Base-by-base conservation (phyloP, 2,797 vertebrate species). In the Xenentodon cancila region DNA sequence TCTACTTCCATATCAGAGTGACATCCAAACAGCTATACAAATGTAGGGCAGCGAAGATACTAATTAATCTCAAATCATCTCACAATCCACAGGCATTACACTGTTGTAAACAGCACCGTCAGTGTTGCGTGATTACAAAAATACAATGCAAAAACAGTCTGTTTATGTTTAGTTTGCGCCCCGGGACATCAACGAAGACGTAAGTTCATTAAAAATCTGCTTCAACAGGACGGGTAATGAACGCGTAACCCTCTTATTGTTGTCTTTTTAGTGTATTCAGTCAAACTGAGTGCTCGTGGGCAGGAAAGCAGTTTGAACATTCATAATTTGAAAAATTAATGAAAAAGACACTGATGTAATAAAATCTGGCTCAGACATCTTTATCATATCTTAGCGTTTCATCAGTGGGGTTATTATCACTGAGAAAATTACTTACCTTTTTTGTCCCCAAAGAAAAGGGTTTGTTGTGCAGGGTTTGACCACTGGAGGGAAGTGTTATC, bases 401-500 rank as follows among this genome's bases (percentile, higher is more conserved):
- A 68, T 82, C 61, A 71, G 77, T 64, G 65, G 2, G 5, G 56
- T 47, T 64, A 55, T 78, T 61, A 77, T 72, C 48, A 19, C 1
- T 3, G 0, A 59, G 49, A 73, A 40, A 30, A 75, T 80, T 68
- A 79, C 88, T 95, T 89, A 99, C 97, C 97, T 96, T 99, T 99
- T 92, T 99, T 99, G 92, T 99, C 96, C 71, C 98, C 97, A 15
- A 99, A 99, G 92, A 97, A 99, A 40, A 99, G 94, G 0, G 98
- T 99, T 93, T 99, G 98, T 91, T 99, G 98, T 94, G 98, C 98
- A 85, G 98, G 97, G 93, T 99, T 99, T 90, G 97, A 99, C 98
- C 98, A 99, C 98, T 99, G 97, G 95, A 99, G 97, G 96, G 98
- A 99, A 90, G 97, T 99, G 95, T 99, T 98, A 96, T 99, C 98